Percentiles rank a stretch among this genome's conserved stretches.
Evolutionary conservation across 2,113 vertebrate species (phyloP).

Genomic region (Accipiter cooperii): DNA sequence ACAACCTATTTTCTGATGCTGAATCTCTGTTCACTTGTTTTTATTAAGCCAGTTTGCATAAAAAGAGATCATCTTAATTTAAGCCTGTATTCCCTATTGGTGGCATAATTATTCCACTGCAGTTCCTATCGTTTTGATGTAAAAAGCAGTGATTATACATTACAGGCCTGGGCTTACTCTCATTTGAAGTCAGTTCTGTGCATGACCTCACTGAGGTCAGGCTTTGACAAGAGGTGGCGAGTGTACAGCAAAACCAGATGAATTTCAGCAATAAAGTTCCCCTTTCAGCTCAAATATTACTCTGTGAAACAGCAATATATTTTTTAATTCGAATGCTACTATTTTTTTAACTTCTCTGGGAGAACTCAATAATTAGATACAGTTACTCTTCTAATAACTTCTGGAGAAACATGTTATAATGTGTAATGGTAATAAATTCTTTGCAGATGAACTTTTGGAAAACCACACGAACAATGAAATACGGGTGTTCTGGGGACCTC

Average conservation of each 20-base stretch:
- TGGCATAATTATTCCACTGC: not conserved
- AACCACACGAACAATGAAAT: not conserved
- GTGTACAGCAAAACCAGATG: not conserved
- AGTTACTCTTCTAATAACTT: not conserved
- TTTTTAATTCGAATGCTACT: conserved; percentile 1
- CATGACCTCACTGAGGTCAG: not conserved
- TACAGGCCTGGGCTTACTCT: not conserved
- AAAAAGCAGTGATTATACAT: not conserved
- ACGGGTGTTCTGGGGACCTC: not conserved
- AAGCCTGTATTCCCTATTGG: not conserved
- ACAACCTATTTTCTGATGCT: not conserved
- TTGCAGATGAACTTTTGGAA: not conserved
- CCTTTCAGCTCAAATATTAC: not conserved
- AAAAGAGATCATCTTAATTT: not conserved
- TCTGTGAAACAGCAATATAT: not conserved
- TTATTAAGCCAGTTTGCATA: not conserved
- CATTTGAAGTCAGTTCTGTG: not conserved
- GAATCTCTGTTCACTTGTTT: not conserved
- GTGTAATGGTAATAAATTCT: not conserved
- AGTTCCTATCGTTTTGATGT: not conserved
- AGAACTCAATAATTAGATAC: not conserved
- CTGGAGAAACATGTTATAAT: not conserved
- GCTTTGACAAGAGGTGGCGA: not conserved
- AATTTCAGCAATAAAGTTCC: not conserved
- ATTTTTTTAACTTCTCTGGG: not conserved